A percentile compares a stretch with the other conserved stretches of the same genome.
phyloP scores from a whole-genome alignment of 2,797 vertebrate species.

The Iguana delicatissima region DNA sequence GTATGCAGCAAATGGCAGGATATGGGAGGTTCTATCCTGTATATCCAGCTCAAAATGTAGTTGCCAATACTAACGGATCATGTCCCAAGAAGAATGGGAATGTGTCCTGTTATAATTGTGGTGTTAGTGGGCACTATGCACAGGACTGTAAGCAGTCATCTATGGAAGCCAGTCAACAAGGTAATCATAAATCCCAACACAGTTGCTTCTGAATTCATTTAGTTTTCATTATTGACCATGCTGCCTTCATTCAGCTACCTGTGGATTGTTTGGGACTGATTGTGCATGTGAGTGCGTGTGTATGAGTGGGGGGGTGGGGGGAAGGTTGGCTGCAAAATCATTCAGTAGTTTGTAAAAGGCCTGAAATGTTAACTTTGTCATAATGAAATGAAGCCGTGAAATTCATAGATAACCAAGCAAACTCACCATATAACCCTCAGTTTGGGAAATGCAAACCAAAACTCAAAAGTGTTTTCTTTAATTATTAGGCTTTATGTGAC shows the following conservation, averaged over 20 bases:
- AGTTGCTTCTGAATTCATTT: conserved; percentile 82
- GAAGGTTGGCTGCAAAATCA: neutral
- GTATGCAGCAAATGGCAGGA: conserved; percentile 90
- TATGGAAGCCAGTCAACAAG: conserved; percentile 92
- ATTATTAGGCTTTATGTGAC: conserved; percentile 11
- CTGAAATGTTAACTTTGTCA: neutral
- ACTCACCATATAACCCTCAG: neutral
- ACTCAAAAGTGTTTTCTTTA: neutral
- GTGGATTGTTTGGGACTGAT: conserved; percentile 62
- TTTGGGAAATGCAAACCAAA: conserved; percentile 4
- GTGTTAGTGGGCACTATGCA: conserved; percentile 91
- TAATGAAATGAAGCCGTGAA: neutral
- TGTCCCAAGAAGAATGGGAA: conserved; percentile 92
- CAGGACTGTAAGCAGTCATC: conserved; percentile 95
- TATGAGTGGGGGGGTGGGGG: neutral
- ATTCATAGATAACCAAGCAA: conserved; percentile 1
- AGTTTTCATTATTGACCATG: conserved; percentile 68
- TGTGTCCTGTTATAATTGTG: conserved; percentile 95
- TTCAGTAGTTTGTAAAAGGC: conserved; percentile 17
- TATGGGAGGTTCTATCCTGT: conserved; percentile 88
- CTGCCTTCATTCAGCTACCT: conserved; percentile 68
- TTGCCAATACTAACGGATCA: conserved; percentile 83
- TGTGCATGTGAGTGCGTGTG: conserved; percentile 68
- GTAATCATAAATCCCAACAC: conserved; percentile 86
- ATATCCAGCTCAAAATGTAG: conserved; percentile 86